Percentiles rank a stretch among this genome's conserved stretches.
Evolutionary conservation across 1,140 invertebrate genomes (phyloP).

Genomic region (Drosophila erecta): DNA sequence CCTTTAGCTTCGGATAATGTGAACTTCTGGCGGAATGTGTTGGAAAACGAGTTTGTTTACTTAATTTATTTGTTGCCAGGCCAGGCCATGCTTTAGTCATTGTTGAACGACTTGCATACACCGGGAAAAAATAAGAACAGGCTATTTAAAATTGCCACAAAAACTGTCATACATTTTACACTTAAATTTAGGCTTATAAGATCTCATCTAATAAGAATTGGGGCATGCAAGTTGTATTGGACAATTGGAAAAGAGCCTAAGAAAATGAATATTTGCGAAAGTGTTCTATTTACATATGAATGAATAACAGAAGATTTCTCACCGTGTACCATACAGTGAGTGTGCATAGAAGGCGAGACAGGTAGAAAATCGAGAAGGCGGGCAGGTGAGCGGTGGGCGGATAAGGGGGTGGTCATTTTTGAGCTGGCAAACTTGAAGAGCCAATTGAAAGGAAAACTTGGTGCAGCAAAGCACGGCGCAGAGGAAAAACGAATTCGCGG

Average conservation of each 20-base stretch:
- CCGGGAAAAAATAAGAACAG: neutral
- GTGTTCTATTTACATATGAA: too few species aligned
- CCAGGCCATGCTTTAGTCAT: slow-evolving; percentile 5
- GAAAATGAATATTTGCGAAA: too few species aligned
- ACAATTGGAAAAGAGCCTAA: too few species aligned
- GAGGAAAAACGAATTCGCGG: slow-evolving; percentile 34
- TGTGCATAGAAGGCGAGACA: slow-evolving; percentile 54
- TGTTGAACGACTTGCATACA: slow-evolving; percentile 6
- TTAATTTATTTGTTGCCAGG: slow-evolving; percentile 32
- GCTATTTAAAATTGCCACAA: too few species aligned
- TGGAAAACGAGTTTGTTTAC: slow-evolving; percentile 60
- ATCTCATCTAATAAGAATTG: too few species aligned
- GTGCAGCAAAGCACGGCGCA: slow-evolving; percentile 6
- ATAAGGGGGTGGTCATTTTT: neutral
- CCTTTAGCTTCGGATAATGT: slow-evolving; percentile 7
- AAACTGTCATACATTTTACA: too few species aligned
- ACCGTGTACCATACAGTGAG: neutral
- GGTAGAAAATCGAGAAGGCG: slow-evolving; percentile 39
- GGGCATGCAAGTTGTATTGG: too few species aligned
- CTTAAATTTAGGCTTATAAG: too few species aligned
- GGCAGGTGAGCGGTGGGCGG: slow-evolving; percentile 11
- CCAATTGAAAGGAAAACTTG: slow-evolving; percentile 61
- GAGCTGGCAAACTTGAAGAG: slow-evolving; percentile 9
- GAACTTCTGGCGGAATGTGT: slow-evolving; percentile 54
- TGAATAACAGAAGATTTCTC: neutral